A percentile compares a stretch with the other conserved stretches of the same genome.
phyloP scores from a whole-genome alignment of 2,888 invertebrate species.

The Himalopsyche japonica region DNA sequence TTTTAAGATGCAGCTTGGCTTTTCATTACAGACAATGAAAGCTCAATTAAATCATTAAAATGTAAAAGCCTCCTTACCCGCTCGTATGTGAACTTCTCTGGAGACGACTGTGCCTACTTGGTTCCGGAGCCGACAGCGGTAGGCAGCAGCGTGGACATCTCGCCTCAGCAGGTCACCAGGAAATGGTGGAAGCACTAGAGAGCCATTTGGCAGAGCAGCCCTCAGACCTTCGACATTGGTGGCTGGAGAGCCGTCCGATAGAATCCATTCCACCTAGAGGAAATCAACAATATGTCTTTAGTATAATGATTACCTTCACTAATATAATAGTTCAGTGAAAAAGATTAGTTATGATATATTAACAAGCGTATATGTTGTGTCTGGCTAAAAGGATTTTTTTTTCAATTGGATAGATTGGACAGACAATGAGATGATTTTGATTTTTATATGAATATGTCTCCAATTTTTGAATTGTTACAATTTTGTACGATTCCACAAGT shows the following conservation, averaged over 20 bases:
- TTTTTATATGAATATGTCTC: too few relatives aligned
- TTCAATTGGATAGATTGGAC: too few relatives aligned
- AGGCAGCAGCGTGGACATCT: constrained; percentile 83
- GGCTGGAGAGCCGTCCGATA: constrained; percentile 70
- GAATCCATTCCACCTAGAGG: constrained; percentile 74
- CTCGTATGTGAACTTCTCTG: constrained; percentile 83
- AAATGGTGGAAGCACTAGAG: constrained; percentile 84
- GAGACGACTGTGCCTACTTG: constrained; percentile 77
- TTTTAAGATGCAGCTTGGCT: too few relatives aligned
- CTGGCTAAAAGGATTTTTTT: too few relatives aligned
- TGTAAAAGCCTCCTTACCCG: constrained; percentile 66
- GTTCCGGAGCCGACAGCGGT: constrained; percentile 66
- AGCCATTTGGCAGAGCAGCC: constrained; percentile 78
- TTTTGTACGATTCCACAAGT: too few relatives aligned
- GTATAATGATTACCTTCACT: background rate
- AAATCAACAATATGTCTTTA: background rate
- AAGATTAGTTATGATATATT: too few relatives aligned
- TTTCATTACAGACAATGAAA: background rate
- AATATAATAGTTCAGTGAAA: too few relatives aligned
- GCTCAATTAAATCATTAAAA: constrained; percentile 32
- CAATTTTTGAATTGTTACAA: too few relatives aligned
- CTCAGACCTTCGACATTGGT: constrained; percentile 71
- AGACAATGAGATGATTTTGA: too few relatives aligned
- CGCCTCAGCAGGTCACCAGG: constrained; percentile 77
- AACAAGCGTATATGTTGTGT: too few relatives aligned